phyloP scores from a whole-genome alignment of 2,888 invertebrate genomes.

The Iselma pallidipennis region DNA sequence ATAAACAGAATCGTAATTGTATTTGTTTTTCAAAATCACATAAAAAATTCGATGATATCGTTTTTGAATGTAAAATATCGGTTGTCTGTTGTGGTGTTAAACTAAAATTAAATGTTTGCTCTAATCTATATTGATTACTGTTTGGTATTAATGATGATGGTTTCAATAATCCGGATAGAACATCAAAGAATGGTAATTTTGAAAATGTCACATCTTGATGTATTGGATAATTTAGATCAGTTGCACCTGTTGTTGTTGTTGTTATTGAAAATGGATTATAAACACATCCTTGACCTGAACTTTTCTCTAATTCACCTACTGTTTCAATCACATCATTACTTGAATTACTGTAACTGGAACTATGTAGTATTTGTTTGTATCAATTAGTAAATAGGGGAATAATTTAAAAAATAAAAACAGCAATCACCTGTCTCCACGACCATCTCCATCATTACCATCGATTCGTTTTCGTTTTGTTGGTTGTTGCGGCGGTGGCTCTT shows the following conservation, averaged over 20 bases:
- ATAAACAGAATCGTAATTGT: not conserved
- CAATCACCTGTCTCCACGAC: not conserved
- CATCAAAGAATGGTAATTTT: not conserved
- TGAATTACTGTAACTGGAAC: not conserved
- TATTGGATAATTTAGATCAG: not conserved
- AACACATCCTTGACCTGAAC: not conserved
- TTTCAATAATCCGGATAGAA: not conserved
- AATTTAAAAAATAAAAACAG: not conserved
- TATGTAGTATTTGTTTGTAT: no score
- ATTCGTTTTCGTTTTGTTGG: no score
- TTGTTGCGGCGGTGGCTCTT: no score
- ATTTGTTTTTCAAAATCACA: not conserved
- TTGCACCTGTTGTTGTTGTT: not conserved
- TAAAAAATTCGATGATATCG: not conserved
- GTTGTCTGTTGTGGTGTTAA: not conserved
- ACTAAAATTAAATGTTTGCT: not conserved
- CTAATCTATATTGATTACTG: not conserved
- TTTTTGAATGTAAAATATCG: not conserved
- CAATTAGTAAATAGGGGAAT: not conserved
- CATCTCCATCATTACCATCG: not conserved
- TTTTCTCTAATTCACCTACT: not conserved
- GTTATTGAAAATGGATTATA: not conserved
- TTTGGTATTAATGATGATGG: not conserved
- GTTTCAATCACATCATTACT: not conserved
- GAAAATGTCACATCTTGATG: not conserved